Evolutionary conservation across 2,113 vertebrate genomes (phyloP).

Genomic region (Clarias macrocephalus): DNA sequence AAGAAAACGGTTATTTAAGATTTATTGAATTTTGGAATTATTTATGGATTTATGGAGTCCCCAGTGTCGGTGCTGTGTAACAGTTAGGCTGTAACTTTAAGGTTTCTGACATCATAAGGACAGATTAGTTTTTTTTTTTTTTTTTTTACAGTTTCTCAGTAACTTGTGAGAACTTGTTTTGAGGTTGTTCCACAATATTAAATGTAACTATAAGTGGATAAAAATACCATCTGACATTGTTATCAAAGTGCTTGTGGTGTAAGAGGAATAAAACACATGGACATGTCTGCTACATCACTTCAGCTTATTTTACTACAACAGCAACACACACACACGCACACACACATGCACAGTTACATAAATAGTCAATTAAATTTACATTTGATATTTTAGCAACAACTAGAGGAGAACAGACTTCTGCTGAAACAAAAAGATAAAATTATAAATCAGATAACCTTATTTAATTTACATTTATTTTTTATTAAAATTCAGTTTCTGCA

Average conservation of each 20-base stretch:
- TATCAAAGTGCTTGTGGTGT: neutral
- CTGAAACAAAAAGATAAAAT: slow-evolving; percentile 28
- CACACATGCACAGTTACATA: neutral
- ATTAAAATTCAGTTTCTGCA: neutral
- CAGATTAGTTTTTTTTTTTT: too few species aligned
- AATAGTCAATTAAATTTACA: neutral
- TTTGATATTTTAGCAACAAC: slow-evolving; percentile 36
- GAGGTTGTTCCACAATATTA: neutral
- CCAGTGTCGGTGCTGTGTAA: too few species aligned
- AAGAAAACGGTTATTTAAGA: too few species aligned
- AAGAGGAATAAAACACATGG: neutral
- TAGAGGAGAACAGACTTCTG: slow-evolving; percentile 32
- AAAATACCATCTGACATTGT: neutral
- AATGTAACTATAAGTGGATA: neutral
- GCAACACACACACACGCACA: neutral
- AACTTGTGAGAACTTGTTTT: too few species aligned
- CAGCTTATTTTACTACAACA: neutral
- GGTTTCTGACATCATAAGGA: too few species aligned
- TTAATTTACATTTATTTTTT: neutral
- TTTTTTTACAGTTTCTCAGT: too few species aligned
- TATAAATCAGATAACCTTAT: slow-evolving; percentile 22
- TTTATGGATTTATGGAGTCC: too few species aligned
- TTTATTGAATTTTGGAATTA: too few species aligned
- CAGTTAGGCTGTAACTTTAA: too few species aligned
- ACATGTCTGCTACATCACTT: too few species aligned